phyloP scores from a whole-genome alignment of 2,797 vertebrate genomes.

The Sciurus carolinensis region DNA sequence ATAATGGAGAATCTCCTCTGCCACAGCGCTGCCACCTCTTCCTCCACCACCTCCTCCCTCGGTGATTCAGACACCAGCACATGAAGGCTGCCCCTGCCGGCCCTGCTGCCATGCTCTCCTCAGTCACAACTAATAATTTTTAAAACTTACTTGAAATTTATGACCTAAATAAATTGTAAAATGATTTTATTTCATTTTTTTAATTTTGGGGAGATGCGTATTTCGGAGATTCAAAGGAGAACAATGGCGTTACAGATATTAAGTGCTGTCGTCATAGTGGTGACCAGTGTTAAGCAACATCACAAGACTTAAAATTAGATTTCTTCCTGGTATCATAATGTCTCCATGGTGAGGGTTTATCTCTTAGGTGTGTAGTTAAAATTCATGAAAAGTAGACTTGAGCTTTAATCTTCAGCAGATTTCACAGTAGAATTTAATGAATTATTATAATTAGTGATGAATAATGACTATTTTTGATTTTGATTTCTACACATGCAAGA shows the following conservation, averaged over 20 bases:
- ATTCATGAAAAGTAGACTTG: not conserved
- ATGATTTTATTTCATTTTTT: not conserved
- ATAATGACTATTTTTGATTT: not conserved
- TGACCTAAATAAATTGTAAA: not conserved
- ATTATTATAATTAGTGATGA: not conserved
- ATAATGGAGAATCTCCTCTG: no score
- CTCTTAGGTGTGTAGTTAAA: not conserved
- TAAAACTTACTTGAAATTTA: slow-evolving; percentile 14
- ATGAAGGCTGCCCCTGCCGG: no score
- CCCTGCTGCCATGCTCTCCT: no score
- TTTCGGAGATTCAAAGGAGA: not conserved
- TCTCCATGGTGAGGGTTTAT: not conserved
- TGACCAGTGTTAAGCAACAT: not conserved
- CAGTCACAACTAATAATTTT: not conserved
- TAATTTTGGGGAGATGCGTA: not conserved
- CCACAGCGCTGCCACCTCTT: no score
- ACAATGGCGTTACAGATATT: not conserved
- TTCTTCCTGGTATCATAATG: not conserved
- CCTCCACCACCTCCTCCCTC: no score
- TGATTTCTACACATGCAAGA: not conserved
- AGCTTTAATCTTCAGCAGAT: not conserved
- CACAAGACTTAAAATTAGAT: not conserved
- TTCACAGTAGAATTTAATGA: not conserved
- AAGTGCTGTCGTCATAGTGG: not conserved
- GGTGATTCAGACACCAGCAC: no score